These are phyloP conservation scores for Caenorhabditis brenneri DNA, from an alignment of 1,140 invertebrate species.

Conservation along the genomic window DNA sequence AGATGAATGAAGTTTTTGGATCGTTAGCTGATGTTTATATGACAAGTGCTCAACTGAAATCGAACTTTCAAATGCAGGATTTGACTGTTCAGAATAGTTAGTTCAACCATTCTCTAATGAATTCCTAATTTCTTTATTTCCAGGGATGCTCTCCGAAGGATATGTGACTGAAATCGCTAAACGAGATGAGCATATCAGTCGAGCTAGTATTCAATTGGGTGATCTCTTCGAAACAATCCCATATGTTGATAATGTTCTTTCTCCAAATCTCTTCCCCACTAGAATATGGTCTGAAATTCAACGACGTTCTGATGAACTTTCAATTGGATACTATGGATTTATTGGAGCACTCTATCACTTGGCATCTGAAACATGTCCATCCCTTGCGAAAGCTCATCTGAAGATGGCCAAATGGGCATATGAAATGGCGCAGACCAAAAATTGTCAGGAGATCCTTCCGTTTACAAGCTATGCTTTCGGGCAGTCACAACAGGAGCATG, in stretches of 20 bases:
- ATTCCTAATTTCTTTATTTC: background rate
- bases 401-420: conserved; percentile 66
- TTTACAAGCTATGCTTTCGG: background rate
- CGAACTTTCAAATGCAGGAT: background rate
- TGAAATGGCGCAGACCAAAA: background rate
- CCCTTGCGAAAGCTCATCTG: conserved; percentile 61
- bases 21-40: conserved; percentile 7
- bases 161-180: conserved; percentile 28
- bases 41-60: background rate
- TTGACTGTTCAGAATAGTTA: background rate
- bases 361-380: conserved; percentile 42
- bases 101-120: background rate
- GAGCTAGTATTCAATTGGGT: conserved; percentile 8
- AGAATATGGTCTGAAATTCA: conserved; percentile 26
- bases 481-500: background rate
- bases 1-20: conserved; percentile 23
- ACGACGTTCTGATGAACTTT: background rate
- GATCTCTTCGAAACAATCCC: background rate
- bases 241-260: background rate
- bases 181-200: conserved; percentile 39
- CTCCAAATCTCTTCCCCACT: background rate
- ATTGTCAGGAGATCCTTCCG: background rate
- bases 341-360: conserved; percentile 42
- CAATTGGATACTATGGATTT: background rate
- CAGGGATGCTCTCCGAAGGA: conserved; percentile 5